Evolutionary conservation across 1,140 invertebrate genomes (phyloP).

Genomic region (Anadara kagoshimensis): DNA sequence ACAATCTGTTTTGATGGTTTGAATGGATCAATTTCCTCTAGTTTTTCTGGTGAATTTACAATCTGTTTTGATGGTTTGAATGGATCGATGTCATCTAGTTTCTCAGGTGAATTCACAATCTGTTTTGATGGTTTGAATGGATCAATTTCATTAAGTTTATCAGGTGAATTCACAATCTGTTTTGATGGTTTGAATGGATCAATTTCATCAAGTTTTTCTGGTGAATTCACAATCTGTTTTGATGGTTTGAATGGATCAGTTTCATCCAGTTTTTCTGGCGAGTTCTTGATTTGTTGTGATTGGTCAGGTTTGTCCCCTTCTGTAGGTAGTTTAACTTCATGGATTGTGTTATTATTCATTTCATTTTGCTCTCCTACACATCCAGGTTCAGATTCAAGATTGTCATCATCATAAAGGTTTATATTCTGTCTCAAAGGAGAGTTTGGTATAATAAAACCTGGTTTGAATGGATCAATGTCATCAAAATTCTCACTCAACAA

Average conservation of each 20-base stretch:
- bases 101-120: constrained; percentile 8
- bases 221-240: neutral
- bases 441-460: neutral
- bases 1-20: too few species aligned
- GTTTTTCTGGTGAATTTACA: constrained; percentile 8
- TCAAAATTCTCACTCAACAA: constrained; percentile 17
- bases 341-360: too few species aligned
- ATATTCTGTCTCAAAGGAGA: neutral
- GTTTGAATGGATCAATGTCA: constrained; percentile 32
- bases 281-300: too few species aligned
- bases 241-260: constrained; percentile 9
- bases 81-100: neutral
- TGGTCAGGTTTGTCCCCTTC: too few species aligned
- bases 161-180: neutral
- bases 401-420: too few species aligned
- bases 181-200: too few species aligned
- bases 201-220: too few species aligned
- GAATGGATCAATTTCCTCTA: too few species aligned
- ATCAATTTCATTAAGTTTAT: neutral
- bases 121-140: constrained; percentile 26
- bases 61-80: constrained; percentile 12
- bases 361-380: too few species aligned
- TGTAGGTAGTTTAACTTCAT: too few species aligned
- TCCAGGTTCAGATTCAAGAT: too few species aligned
- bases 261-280: constrained; percentile 1